Evolutionary conservation across 2,888 invertebrate genomes (phyloP).

Genomic region (Cephus spinipes): DNA sequence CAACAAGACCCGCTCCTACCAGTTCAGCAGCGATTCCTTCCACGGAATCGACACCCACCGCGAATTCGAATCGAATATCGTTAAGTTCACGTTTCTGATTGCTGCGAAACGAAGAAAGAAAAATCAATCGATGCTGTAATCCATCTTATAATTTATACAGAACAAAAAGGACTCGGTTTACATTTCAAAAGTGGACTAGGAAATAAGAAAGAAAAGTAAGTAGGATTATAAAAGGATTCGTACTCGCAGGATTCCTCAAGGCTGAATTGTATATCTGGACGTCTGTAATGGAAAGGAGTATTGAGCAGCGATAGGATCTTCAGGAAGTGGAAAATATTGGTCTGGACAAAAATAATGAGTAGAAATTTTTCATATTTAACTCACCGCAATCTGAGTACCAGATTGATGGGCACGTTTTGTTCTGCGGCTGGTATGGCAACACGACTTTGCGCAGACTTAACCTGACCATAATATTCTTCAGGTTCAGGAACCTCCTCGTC

Average conservation of each 20-base stretch:
- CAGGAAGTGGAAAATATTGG: not conserved
- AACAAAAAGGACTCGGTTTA: conserved; percentile 23
- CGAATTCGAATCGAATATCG: conserved; percentile 98
- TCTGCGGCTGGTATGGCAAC: conserved; percentile 50
- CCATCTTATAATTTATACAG: conserved; percentile 38
- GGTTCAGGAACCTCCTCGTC: conserved; percentile 63
- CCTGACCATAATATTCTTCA: conserved; percentile 58
- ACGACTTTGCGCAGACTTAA: conserved; percentile 54
- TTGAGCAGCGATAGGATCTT: not conserved
- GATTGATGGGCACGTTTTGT: conserved; percentile 75
- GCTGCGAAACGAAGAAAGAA: conserved; percentile 66
- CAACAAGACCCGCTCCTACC: conserved; percentile 94
- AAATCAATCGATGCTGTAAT: conserved; percentile 16
- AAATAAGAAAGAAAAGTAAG: not conserved
- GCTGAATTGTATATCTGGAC: conserved; percentile 48
- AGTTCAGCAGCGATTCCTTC: conserved; percentile 95
- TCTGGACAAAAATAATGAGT: not conserved
- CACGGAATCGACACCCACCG: conserved; percentile 87
- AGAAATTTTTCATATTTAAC: conserved; percentile 21
- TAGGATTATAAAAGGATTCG: conserved; percentile 15
- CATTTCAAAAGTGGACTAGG: not conserved
- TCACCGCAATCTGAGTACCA: conserved; percentile 89
- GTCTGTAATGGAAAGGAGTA: conserved; percentile 40
- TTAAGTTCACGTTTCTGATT: conserved; percentile 93
- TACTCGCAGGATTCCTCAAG: conserved; percentile 47